These are phyloP conservation scores for Trachelus troglodyta DNA, from an alignment of 2,888 invertebrate species.

Conservation along the genomic window DNA sequence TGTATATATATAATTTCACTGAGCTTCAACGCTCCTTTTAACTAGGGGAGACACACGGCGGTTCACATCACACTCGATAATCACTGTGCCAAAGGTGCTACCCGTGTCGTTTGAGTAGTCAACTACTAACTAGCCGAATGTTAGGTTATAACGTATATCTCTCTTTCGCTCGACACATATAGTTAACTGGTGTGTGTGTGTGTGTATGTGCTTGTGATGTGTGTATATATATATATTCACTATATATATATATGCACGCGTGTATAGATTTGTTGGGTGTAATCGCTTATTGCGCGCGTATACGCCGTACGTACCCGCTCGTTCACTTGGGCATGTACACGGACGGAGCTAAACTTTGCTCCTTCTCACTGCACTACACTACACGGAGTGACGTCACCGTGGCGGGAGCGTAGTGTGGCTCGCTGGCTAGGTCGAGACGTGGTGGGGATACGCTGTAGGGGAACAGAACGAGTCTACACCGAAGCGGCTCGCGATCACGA, in stretches of 20 bases:
- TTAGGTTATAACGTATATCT: not conserved
- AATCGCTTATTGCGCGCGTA: slow-evolving; percentile 11
- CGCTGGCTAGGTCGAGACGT: slow-evolving; percentile 51
- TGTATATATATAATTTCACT: not conserved
- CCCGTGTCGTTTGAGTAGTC: not conserved
- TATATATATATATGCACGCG: not conserved
- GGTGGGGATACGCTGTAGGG: slow-evolving; percentile 51
- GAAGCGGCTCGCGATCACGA: slow-evolving; percentile 25
- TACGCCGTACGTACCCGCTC: slow-evolving; percentile 23
- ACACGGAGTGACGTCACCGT: slow-evolving; percentile 68
- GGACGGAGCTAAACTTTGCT: slow-evolving; percentile 60
- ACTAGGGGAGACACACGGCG: not conserved
- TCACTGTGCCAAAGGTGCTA: not conserved
- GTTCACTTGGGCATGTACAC: slow-evolving; percentile 54
- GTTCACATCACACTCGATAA: not conserved
- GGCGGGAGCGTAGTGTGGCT: slow-evolving; percentile 65
- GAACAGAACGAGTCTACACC: slow-evolving; percentile 60
- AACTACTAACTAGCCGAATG: not conserved
- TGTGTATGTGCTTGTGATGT: not conserved
- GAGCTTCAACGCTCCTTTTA: not conserved
- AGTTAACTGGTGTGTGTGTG: not conserved
- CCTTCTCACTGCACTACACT: slow-evolving; percentile 68
- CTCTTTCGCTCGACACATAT: not conserved
- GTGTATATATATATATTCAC: slow-evolving; percentile 4
- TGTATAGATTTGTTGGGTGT: slow-evolving; percentile 5